Evolutionary conservation across 2,113 vertebrate genomes (phyloP).

Genomic region (Oophaga pumilio): DNA sequence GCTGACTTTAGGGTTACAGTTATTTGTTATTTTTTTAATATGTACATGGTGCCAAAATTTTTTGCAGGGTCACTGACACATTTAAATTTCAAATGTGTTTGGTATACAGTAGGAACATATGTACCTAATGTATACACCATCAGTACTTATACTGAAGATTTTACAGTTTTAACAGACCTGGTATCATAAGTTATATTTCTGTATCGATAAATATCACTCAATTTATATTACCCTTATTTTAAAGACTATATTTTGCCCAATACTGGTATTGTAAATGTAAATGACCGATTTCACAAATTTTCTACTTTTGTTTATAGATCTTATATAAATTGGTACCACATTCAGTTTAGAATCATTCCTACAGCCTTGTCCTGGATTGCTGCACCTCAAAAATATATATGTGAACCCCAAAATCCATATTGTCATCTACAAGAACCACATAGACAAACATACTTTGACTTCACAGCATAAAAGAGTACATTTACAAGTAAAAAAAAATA

Average conservation of each 20-base stretch:
- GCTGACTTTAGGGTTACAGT: not conserved
- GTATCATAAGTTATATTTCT: not conserved
- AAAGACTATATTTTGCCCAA: not conserved
- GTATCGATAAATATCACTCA: not conserved
- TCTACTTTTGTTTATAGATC: not conserved
- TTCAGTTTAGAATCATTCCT: not conserved
- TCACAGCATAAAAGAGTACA: too few species aligned
- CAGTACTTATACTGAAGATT: not conserved
- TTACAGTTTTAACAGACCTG: not conserved
- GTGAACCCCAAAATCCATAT: not conserved
- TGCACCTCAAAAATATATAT: not conserved
- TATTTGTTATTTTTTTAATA: not conserved
- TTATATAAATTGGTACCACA: not conserved
- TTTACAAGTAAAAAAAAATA: too few species aligned
- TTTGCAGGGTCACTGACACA: not conserved
- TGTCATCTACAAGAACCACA: not conserved
- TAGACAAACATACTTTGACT: not conserved
- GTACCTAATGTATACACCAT: not conserved
- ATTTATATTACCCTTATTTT: not conserved
- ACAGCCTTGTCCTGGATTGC: conserved; percentile 15
- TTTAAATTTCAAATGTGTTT: not conserved
- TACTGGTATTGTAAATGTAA: not conserved
- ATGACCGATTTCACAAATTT: not conserved
- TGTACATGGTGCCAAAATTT: conserved; percentile 1
- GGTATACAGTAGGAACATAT: not conserved